Base-by-base conservation (phyloP, 2,888 invertebrate genomes). In the Agrochola lychnidis region DNA sequence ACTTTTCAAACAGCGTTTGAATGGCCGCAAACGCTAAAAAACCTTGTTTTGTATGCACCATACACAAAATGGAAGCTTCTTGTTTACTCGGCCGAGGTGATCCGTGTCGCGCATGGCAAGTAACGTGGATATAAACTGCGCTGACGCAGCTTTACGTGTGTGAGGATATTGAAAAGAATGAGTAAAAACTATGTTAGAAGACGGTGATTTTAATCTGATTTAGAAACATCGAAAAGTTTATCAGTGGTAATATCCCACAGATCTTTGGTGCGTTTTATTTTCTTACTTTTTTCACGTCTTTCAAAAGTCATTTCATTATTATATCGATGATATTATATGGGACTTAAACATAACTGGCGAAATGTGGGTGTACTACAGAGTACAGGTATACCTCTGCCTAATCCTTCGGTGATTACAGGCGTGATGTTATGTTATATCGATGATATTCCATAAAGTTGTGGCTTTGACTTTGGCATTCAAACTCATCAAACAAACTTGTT, bases 61-160 rank as follows among this genome's bases (percentile, higher is more conserved):
- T 30, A 71, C 69, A 83, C 77, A 68, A 84, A 84, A 69, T 53
- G 66, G 40, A 62, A 16, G 61, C 40, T 64, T 14, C 19, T 69
- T 87, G 81, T 83, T 81, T 83, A 82, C 84, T 70, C 62, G 73
- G 64, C 70, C 51, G 30, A 30, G 30, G 70, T 68, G 66, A 45
- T 62, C 42, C 78, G 86, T 80, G 88, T 42, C 7, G 56, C 70
- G 87, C 78, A 87, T 87, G 63, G 19, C 76, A 87, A 87, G 84
- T 84, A 75, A 76, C 25, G 57, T 64, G 53, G 81, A 63, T 73
- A 67, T 82, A 73, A 63, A 45, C 71, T 80, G 78, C 71, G 70
- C 68, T 76, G 63, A 78, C 79, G 82, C 63, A 57, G 53, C 53
- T 74, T 64, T 73, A 70, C 72, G 70, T 70, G 74, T 56, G 7